Evolutionary conservation across 92 coral and sea anemone genomes (phyloP), one percentile per base, ranked within the genome.

Genomic region (Micromussa lordhowensis): DNA sequence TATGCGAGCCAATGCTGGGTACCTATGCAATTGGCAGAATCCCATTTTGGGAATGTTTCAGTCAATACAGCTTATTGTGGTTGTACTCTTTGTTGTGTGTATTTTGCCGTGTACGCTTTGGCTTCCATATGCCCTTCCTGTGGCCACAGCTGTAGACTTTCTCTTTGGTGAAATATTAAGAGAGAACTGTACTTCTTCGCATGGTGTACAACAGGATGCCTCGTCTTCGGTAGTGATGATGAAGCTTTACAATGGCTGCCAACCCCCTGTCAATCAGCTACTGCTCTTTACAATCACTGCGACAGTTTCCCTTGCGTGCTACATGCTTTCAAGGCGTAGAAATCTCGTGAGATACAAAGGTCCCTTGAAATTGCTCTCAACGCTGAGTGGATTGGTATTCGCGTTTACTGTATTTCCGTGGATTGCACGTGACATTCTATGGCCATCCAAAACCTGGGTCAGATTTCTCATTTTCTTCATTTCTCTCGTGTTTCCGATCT

Each of bases 1-100:
- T 1, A 78, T 86, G 90, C 58, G 77, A 11, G 5, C 26, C 0
- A 86, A 78, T 10, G 77, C 90, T 22, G 90, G 90, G 24, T 86
- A 78, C 38, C 16, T 86, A 30, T 86, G 89, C 76, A 78, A 77
- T 29, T 82, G 58, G 58, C 86, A 82, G 44, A 82, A 48, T 2
- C 78, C 78, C 29, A 0, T 57, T 24, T 32, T 10, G 64, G 86
- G 63, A 18, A 69, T 82, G 19, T 24, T 6, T 29, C 61, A 82
- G 12, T 70, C 77, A 29, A 1, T 70, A 10, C 15, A 29, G 16
- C 31, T 82, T 14, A 29, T 31, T 5, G 2, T 6, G 9, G 5
- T 86, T 32, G 16, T 59, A 44, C 15, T 85, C 21, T 11, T 44
- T 75, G 51, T 55, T 17, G 72, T n/a, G 72, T 14, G 48, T 16